phyloP scores from a whole-genome alignment of 1,140 invertebrate species.

The Physella acuta region DNA sequence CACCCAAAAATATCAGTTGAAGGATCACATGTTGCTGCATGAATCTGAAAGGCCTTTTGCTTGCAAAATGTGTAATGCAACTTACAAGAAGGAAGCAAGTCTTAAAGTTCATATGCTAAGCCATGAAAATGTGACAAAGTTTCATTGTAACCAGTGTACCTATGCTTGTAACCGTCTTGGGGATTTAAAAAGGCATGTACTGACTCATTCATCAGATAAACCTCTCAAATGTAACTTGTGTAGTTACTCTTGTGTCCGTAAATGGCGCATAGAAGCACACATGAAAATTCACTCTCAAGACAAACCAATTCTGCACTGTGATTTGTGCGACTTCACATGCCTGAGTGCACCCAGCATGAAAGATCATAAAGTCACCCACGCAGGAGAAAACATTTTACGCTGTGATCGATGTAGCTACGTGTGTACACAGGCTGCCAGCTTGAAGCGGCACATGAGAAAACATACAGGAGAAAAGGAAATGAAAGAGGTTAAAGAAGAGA shows the following conservation, averaged over 20 bases:
- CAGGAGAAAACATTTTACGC: background rate
- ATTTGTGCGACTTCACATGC: conserved; percentile 15
- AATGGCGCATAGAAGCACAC: conserved; percentile 19
- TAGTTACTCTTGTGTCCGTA: conserved; percentile 21
- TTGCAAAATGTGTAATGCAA: conserved; percentile 16
- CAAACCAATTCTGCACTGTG: conserved; percentile 16
- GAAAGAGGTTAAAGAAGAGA: no score
- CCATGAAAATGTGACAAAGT: conserved; percentile 17
- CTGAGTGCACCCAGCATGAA: conserved; percentile 10
- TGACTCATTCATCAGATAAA: conserved; percentile 17
- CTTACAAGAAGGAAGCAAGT: conserved; percentile 24
- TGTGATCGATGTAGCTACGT: conserved; percentile 14
- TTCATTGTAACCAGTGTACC: conserved; percentile 8
- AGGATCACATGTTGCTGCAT: conserved; percentile 5
- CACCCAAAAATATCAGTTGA: conserved; percentile 13
- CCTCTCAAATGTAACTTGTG: conserved; percentile 17
- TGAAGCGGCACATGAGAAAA: conserved; percentile 14
- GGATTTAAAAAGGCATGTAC: conserved; percentile 16
- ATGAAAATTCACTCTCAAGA: conserved; percentile 17
- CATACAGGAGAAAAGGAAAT: no score
- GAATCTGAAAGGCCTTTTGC: conserved; percentile 7
- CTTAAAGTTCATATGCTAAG: conserved; percentile 19
- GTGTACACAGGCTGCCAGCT: conserved; percentile 5
- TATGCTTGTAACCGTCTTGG: conserved; percentile 18
- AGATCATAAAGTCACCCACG: conserved; percentile 11